Evolutionary conservation across 1,140 invertebrate genomes (phyloP).

Genomic region (Drosophila prosaltans): DNA sequence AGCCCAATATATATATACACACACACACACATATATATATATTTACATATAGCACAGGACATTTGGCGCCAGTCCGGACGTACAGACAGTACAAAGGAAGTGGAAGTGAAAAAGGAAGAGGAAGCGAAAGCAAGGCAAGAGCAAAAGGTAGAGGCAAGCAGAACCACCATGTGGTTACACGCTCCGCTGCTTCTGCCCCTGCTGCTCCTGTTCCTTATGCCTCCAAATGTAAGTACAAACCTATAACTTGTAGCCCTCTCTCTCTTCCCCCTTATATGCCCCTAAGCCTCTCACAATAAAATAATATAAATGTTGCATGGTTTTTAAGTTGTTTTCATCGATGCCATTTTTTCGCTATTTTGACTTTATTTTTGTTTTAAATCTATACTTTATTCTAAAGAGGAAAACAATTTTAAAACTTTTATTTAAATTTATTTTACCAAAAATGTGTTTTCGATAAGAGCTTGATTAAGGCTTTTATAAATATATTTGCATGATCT

Average conservation of each 20-base stretch:
- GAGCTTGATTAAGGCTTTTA: too few relatives aligned
- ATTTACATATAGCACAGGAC: slow-evolving; percentile 18
- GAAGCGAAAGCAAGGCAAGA: slow-evolving; percentile 24
- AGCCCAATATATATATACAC: background rate
- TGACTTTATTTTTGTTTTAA: background rate
- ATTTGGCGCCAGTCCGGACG: slow-evolving; percentile 66
- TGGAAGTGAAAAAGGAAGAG: slow-evolving; percentile 37
- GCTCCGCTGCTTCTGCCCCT: slow-evolving; percentile 33
- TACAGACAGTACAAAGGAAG: slow-evolving; percentile 25
- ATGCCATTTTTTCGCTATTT: background rate
- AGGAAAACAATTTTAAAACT: too few relatives aligned
- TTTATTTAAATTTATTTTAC: too few relatives aligned
- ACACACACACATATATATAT: background rate
- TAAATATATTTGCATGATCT: too few relatives aligned
- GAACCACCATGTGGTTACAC: slow-evolving; percentile 55
- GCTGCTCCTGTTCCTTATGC: slow-evolving; percentile 40
- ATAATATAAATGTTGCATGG: slow-evolving; percentile 1
- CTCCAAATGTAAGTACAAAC: slow-evolving; percentile 13
- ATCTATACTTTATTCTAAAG: background rate
- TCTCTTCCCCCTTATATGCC: background rate
- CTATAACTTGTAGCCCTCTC: background rate
- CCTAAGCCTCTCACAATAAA: background rate
- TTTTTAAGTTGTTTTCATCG: background rate
- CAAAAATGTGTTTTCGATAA: too few relatives aligned
- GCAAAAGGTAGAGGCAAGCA: slow-evolving; percentile 27